Evolutionary conservation across 1,140 invertebrate genomes (phyloP), one percentile per base, ranked within the genome.

Genomic region (Rhizoglyphus robini): DNA sequence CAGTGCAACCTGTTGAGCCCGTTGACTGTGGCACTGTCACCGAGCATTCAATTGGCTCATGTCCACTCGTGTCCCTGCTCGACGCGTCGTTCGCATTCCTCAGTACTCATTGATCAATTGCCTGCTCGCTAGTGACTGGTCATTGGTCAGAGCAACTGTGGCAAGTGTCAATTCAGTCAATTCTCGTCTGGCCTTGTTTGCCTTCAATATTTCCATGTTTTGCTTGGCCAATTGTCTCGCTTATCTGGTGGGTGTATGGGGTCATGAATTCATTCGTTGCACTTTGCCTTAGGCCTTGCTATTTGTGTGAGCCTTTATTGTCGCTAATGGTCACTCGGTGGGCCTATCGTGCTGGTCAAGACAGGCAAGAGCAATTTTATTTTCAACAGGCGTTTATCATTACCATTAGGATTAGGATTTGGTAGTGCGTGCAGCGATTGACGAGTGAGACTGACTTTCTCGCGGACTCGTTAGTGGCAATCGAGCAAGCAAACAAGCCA

Each of bases 241-340:
- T 20, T 8, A 8, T 54, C 20, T 25, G 51, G 51, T 54, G 51
- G 51, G 51, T 54, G 51, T 54, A 54, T 54, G 51, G 51, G 31
- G 23, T 54, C 51, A 54, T 54, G 8, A 8, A 41, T 41, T 41
- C 36, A 41, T 41, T 41, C 36, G 18, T 41, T 41, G 8, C 36
- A 41, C 51, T 27, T 25, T 54, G 51, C 51, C 51, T 20, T 54
- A 54, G 8, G 8, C 51, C 20, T 32, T 54, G 23, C 51, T 11
- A 32, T 25, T 32, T 54, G 51, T 54, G 23, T 5, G 8, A 25
- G 15, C 51, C 20, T 54, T 20, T 32, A 46, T 46, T 46, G 41
- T 46, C 15, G 41, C 41, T 46, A 46, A 46, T 46, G 41, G 15
- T 15, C 41, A 15, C 41, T n/a, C n/a, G n/a, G n/a, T n/a, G n/a